These are phyloP conservation scores for Ophion ventricosus DNA, from an alignment of 2,888 invertebrate species.

Conservation along the genomic window DNA sequence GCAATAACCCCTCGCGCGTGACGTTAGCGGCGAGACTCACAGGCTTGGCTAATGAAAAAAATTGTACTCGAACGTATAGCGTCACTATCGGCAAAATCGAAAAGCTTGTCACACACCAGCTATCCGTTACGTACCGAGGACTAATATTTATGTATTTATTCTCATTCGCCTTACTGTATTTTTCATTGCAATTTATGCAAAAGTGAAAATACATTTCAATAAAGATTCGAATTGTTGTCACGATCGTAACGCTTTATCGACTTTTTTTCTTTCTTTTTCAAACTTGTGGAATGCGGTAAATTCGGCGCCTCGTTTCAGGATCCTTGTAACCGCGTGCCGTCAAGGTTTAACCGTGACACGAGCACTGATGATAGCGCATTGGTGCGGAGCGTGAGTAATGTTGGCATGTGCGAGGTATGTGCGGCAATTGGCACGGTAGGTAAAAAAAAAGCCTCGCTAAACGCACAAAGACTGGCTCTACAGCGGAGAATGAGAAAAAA, in stretches of 20 bases:
- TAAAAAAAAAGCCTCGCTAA: neutral
- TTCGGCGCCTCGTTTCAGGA: too few species aligned
- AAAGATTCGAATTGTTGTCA: neutral
- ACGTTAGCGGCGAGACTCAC: neutral
- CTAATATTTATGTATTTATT: neutral
- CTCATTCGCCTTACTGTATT: neutral
- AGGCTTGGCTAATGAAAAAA: constrained; percentile 1
- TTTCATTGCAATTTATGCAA: neutral
- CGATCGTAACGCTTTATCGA: neutral
- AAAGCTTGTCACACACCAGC: neutral
- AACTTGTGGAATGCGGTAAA: too few species aligned
- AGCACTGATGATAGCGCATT: too few species aligned
- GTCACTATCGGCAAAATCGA: neutral
- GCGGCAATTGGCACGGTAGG: neutral
- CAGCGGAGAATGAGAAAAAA: constrained; percentile 19
- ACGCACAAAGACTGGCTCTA: constrained; percentile 4
- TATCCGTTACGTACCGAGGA: neutral
- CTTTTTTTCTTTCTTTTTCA: neutral
- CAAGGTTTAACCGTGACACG: too few species aligned
- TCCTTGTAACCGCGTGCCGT: too few species aligned
- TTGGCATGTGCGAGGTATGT: neutral
- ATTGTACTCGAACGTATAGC: neutral
- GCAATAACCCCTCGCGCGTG: constrained; percentile 10
- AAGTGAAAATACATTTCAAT: neutral
- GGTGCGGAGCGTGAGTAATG: neutral